A percentile compares a stretch with the other conserved stretches of the same genome.
These are phyloP conservation scores for Scaptodrosophila latifasciaeformis DNA, from an alignment of 2,888 invertebrate species.

Conservation along the genomic window DNA sequence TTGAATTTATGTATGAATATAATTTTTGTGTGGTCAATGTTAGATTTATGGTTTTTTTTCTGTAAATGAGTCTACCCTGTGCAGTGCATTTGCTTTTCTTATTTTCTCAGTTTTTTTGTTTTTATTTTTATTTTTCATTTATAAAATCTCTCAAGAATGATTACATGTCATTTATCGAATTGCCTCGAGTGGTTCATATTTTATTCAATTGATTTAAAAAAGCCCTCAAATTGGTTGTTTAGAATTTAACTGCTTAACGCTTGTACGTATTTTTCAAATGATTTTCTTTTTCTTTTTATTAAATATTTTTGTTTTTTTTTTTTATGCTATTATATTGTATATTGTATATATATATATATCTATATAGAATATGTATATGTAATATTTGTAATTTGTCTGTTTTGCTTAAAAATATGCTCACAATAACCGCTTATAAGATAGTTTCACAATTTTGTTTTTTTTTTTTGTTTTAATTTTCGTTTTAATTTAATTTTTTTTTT, in stretches of 20 bases:
- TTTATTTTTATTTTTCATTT: too few relatives aligned
- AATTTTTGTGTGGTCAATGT: too few relatives aligned
- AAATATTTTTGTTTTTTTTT: conserved; percentile 23
- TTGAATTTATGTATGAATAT: conserved; percentile 22
- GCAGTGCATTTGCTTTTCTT: conserved; percentile 3
- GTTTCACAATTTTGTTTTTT: conserved; percentile 37
- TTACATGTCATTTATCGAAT: too few relatives aligned
- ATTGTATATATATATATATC: conserved; percentile 33
- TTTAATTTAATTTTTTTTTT: conserved; percentile 35
- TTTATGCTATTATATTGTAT: conserved; percentile 30
- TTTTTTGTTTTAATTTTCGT: conserved; percentile 17
- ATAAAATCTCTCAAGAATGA: too few relatives aligned
- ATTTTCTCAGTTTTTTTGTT: too few relatives aligned
- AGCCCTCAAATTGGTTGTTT: too few relatives aligned
- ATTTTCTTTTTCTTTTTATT: neutral
- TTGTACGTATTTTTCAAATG: too few relatives aligned
- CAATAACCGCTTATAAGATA: conserved; percentile 59
- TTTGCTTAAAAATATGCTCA: conserved; percentile 53
- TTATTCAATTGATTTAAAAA: too few relatives aligned
- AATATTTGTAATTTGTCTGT: conserved; percentile 46
- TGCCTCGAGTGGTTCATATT: too few relatives aligned
- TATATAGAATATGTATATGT: conserved; percentile 31
- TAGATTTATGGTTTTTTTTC: neutral
- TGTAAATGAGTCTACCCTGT: neutral
- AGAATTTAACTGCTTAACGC: too few relatives aligned